Evolutionary conservation across 2,113 vertebrate species (phyloP).

Genomic region (Apeltes quadracus): DNA sequence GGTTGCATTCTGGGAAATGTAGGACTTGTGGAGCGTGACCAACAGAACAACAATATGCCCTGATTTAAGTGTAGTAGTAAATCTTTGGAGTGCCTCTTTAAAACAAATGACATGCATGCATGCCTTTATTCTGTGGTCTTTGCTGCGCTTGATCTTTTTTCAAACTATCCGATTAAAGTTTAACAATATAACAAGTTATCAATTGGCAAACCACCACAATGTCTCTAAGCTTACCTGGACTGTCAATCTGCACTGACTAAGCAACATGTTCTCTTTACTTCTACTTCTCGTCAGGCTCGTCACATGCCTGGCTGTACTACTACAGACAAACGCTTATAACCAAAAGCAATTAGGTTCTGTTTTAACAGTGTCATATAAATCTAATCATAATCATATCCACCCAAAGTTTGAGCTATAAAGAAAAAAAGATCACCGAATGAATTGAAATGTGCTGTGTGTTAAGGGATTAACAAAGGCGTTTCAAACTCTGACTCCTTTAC

Average conservation of each 20-base stretch:
- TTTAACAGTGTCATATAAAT: constrained; percentile 18
- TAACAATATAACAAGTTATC: not conserved
- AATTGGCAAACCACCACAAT: not conserved
- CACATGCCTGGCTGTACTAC: not conserved
- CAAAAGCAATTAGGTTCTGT: constrained; percentile 14
- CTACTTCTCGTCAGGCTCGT: constrained; percentile 3
- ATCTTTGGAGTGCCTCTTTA: not conserved
- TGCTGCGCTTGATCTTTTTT: not conserved
- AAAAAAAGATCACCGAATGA: constrained; percentile 7
- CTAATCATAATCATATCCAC: not conserved
- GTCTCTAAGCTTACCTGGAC: not conserved
- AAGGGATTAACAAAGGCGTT: not conserved
- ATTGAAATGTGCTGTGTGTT: not conserved
- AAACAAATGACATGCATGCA: not conserved
- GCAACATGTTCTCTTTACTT: not conserved
- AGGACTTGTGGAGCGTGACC: not conserved
- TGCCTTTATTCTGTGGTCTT: not conserved
- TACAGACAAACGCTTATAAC: not conserved
- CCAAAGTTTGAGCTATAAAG: constrained; percentile 6
- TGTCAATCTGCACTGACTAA: not conserved
- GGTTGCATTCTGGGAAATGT: not conserved
- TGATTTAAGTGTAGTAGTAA: not conserved
- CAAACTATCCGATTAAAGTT: not conserved
- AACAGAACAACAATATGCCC: not conserved
- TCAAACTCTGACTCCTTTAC: not conserved